phyloP scores from a whole-genome alignment of 1,140 invertebrate genomes.

The Odontomachus brunneus region DNA sequence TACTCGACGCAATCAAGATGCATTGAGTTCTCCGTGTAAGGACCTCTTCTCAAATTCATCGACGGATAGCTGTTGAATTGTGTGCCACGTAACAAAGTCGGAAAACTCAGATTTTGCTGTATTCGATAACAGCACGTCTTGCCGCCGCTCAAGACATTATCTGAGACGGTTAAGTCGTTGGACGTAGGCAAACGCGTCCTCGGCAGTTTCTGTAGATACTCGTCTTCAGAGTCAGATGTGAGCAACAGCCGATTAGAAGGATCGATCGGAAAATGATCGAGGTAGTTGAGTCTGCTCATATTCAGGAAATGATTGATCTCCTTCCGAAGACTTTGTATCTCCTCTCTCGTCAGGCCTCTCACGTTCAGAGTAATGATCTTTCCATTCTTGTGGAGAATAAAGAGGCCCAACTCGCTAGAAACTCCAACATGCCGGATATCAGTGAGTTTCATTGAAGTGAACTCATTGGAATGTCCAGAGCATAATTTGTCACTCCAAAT shows the following conservation, averaged over 20 bases:
- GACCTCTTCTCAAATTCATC: conserved; percentile 24
- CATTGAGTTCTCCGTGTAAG: conserved; percentile 42
- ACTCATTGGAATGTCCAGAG: not conserved
- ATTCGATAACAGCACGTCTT: conserved; percentile 7
- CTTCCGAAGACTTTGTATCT: conserved; percentile 70
- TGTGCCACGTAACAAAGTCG: conserved; percentile 48
- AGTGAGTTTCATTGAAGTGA: conserved; percentile 62
- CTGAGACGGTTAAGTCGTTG: conserved; percentile 22
- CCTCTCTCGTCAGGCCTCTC: conserved; percentile 66
- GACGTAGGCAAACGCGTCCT: conserved; percentile 20
- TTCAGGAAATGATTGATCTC: conserved; percentile 72
- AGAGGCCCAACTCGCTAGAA: conserved; percentile 71
- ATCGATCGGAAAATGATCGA: conserved; percentile 54
- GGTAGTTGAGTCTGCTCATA: conserved; percentile 49
- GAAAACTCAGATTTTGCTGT: conserved; percentile 61
- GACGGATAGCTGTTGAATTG: conserved; percentile 31
- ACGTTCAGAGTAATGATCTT: conserved; percentile 67
- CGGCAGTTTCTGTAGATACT: conserved; percentile 28
- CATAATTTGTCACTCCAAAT: conserved; percentile 75
- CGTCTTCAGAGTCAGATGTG: conserved; percentile 58
- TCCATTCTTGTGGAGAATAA: conserved; percentile 71
- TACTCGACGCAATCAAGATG: conserved; percentile 7
- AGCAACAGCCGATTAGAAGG: conserved; percentile 53
- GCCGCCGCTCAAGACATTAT: conserved; percentile 34
- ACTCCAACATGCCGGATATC: conserved; percentile 75